Percentiles rank a stretch among this genome's conserved stretches.
These are phyloP conservation scores for Graptemys geographica DNA, from an alignment of 2,797 vertebrate species.

Conservation along the genomic window DNA sequence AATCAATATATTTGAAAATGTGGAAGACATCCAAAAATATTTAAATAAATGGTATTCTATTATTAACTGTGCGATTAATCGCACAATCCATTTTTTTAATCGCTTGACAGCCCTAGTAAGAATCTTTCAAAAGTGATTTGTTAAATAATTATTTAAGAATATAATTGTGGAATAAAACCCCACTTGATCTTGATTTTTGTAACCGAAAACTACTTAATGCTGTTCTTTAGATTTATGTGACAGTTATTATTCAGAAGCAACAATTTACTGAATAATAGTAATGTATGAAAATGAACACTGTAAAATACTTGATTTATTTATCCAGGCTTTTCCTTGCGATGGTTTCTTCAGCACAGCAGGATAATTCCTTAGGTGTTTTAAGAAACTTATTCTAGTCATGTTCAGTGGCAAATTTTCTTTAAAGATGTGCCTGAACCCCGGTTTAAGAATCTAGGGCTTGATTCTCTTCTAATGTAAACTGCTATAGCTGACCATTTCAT, in stretches of 20 bases:
- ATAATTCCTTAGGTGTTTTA: neutral
- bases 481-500: neutral
- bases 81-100: too few species aligned
- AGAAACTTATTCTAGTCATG: neutral
- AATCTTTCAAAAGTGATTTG: slow-evolving; percentile 19
- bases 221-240: neutral
- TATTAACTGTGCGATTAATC: too few species aligned
- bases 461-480: neutral
- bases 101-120: too few species aligned
- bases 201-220: neutral
- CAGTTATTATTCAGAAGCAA: neutral
- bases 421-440: neutral
- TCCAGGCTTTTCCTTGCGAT: neutral
- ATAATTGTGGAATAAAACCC: neutral
- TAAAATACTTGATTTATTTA: neutral
- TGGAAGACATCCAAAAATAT: too few species aligned
- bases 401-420: neutral
- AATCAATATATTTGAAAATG: too few species aligned
- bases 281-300: neutral
- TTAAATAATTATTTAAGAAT: slow-evolving; percentile 32
- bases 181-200: neutral
- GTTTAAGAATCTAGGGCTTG: neutral
- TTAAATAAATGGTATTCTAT: too few species aligned
- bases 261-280: neutral
- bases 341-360: neutral